These are phyloP conservation scores for Euthynnus affinis DNA, from an alignment of 2,797 vertebrate species.

Conservation along the genomic window DNA sequence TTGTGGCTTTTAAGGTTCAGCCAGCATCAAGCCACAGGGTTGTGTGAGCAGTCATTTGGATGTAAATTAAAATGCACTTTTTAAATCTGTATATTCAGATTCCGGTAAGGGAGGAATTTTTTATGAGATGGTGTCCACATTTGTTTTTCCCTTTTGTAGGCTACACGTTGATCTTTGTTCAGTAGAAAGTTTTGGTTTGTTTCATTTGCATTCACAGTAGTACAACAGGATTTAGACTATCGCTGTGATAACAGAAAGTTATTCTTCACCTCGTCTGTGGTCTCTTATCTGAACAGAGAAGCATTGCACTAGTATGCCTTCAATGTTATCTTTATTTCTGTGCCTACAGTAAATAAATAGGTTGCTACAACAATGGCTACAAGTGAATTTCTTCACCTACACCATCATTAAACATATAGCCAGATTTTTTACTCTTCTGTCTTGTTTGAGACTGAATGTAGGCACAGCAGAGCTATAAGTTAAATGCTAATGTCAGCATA, in stretches of 20 bases:
- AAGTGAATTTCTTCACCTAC: not conserved
- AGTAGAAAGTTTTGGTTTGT: not conserved
- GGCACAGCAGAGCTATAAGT: too few species aligned
- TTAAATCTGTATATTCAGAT: not conserved
- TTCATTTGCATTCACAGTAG: not conserved
- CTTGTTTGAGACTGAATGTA: too few species aligned
- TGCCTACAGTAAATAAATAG: constrained; percentile 8
- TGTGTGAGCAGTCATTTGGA: not conserved
- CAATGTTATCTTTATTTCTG: constrained; percentile 7
- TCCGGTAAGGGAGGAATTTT: not conserved
- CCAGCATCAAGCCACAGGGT: not conserved
- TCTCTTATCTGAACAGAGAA: constrained; percentile 5
- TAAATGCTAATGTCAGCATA: too few species aligned
- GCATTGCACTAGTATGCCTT: not conserved
- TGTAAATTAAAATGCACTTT: not conserved
- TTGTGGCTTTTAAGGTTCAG: constrained; percentile 17
- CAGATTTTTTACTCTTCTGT: too few species aligned
- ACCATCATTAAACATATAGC: constrained; percentile 5
- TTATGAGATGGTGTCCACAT: constrained; percentile 2
- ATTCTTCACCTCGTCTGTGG: not conserved
- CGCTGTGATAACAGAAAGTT: not conserved
- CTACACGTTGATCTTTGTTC: not conserved
- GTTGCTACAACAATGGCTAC: not conserved
- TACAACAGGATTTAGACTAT: not conserved
- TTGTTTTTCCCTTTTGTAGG: not conserved